phyloP scores from a whole-genome alignment of 2,797 vertebrate genomes.

The Morelia viridis region DNA sequence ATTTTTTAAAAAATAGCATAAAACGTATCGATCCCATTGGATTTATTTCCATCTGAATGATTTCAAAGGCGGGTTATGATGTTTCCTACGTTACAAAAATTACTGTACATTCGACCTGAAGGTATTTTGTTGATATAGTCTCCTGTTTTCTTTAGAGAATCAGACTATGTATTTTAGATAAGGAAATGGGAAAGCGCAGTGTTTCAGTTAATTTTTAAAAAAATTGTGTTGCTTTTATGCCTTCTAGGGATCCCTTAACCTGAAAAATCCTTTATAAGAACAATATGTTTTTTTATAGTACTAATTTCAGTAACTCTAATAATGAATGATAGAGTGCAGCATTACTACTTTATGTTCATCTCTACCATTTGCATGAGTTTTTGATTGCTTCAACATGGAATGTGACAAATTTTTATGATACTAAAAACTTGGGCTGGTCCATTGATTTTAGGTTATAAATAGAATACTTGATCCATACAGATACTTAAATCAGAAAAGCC shows the following conservation, averaged over 20 bases:
- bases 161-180: not conserved
- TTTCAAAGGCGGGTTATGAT: not conserved
- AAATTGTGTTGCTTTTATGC: constrained; percentile 19
- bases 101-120: not conserved
- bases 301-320: not conserved
- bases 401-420: constrained; percentile 37
- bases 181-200: not conserved
- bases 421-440: constrained; percentile 64
- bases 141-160: constrained; percentile 12
- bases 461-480: constrained; percentile 59
- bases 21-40: not conserved
- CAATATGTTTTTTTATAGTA: constrained; percentile 32
- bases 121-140: not conserved
- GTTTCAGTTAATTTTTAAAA: not conserved
- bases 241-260: constrained; percentile 33
- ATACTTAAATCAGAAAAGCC: constrained; percentile 55
- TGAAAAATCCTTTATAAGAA: constrained; percentile 38
- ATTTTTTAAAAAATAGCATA: not conserved
- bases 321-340: not conserved
- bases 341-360: constrained; percentile 1
- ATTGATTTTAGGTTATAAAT: constrained; percentile 48
- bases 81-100: constrained; percentile 12
- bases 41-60: not conserved
- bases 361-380: constrained; percentile 17
- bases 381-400: constrained; percentile 35